Percentiles rank a stretch among this genome's conserved stretches.
These are phyloP conservation scores for Andrena bicolor DNA, from an alignment of 2,888 invertebrate species.

Conservation along the genomic window DNA sequence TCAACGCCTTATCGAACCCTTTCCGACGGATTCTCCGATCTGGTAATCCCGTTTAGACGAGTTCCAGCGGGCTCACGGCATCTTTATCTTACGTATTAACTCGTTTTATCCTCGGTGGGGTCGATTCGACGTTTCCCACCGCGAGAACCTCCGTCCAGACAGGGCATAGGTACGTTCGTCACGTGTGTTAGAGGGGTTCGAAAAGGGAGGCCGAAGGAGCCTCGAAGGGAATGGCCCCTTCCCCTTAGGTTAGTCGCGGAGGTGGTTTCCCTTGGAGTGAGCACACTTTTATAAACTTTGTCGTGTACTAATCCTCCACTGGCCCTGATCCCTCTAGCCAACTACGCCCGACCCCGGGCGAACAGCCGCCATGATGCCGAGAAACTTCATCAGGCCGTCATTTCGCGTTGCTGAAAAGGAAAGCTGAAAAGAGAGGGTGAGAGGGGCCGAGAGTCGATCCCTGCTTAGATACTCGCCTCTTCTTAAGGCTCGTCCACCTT, in stretches of 20 bases:
- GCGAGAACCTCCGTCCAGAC: conserved; percentile 31
- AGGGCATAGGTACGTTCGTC: conserved; percentile 74
- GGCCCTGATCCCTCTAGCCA: conserved; percentile 77
- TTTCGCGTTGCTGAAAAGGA: conserved; percentile 79
- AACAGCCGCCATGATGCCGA: conserved; percentile 75
- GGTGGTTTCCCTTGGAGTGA: conserved; percentile 67
- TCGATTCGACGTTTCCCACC: conserved; percentile 37
- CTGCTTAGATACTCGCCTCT: conserved; percentile 71
- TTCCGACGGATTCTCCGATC: background rate
- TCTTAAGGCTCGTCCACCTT: conserved; percentile 67
- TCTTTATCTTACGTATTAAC: conserved; percentile 40
- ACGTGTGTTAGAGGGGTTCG: conserved; percentile 73
- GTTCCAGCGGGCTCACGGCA: conserved; percentile 13
- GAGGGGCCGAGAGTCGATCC: conserved; percentile 56
- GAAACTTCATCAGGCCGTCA: conserved; percentile 84
- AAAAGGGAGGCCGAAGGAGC: conserved; percentile 63
- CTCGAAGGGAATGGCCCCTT: conserved; percentile 61
- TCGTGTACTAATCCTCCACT: conserved; percentile 81
- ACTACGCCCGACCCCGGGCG: conserved; percentile 61
- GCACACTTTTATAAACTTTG: conserved; percentile 84
- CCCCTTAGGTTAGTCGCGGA: conserved; percentile 70
- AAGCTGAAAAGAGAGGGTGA: conserved; percentile 42
- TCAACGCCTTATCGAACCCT: conserved; percentile 1
- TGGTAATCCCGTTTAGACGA: conserved; percentile 22
- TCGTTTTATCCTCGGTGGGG: conserved; percentile 18